A percentile compares a stretch with the other conserved stretches of the same genome.
These are phyloP conservation scores for Hormaphis cornu DNA, from an alignment of 1,140 invertebrate genomes.

Conservation along the genomic window DNA sequence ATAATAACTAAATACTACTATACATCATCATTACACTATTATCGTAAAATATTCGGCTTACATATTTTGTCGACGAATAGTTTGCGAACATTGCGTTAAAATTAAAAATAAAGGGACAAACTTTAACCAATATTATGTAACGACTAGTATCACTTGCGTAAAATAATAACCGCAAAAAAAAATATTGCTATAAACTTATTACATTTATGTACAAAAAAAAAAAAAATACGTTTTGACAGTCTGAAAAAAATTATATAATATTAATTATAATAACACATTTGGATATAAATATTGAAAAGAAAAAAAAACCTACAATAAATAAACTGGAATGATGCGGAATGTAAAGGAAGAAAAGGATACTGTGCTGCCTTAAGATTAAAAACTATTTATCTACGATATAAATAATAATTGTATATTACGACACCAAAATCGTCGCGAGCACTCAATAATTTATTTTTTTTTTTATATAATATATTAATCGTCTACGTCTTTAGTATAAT, in stretches of 20 bases:
- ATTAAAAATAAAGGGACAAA: background rate
- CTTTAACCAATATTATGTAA: slow-evolving; percentile 18
- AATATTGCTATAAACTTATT: background rate
- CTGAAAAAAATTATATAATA: background rate
- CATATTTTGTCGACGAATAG: background rate
- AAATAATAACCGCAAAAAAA: slow-evolving; percentile 27
- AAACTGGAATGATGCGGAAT: background rate
- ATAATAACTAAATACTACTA: background rate
- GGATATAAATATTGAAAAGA: background rate
- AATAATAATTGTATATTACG: background rate
- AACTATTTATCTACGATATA: background rate
- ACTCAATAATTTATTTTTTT: background rate
- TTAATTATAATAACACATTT: background rate
- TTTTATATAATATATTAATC: too few species aligned
- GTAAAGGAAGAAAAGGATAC: slow-evolving; percentile 19
- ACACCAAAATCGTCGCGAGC: background rate
- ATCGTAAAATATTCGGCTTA: background rate
- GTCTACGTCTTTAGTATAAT: background rate
- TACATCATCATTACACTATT: background rate
- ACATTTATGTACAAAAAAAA: slow-evolving; percentile 2
- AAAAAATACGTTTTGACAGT: background rate
- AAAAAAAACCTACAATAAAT: background rate
- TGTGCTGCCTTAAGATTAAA: slow-evolving; percentile 5
- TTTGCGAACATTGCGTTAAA: background rate
- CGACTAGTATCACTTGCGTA: slow-evolving; percentile 32